phyloP scores from a whole-genome alignment of 2,113 vertebrate genomes.

The Poeciliopsis prolifica region DNA sequence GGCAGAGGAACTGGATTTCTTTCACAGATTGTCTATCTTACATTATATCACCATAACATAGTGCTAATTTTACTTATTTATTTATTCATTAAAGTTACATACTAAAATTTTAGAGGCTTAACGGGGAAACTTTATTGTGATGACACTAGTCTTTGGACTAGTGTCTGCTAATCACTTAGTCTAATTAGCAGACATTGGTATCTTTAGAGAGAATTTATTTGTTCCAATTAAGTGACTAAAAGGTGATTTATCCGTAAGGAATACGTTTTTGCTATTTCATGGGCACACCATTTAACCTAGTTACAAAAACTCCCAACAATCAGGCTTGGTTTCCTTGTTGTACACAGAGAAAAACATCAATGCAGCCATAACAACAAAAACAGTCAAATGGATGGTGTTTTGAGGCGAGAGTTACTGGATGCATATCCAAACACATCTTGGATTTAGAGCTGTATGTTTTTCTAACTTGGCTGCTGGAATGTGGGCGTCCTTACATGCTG shows the following conservation, averaged over 20 bases:
- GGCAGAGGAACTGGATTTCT: too few species aligned
- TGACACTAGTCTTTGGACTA: too few species aligned
- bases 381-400: not conserved
- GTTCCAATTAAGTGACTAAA: not conserved
- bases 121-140: too few species aligned
- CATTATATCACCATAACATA: too few species aligned
- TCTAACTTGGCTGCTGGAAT: slow-evolving; percentile 56
- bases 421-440: slow-evolving; percentile 35
- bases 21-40: too few species aligned
- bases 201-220: not conserved
- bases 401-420: slow-evolving; percentile 13
- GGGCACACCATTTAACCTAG: not conserved
- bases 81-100: too few species aligned
- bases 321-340: not conserved
- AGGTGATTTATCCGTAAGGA: not conserved
- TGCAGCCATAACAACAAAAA: slow-evolving; percentile 42
- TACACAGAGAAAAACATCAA: slow-evolving; percentile 15
- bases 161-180: too few species aligned
- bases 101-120: too few species aligned
- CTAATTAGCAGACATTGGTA: too few species aligned
- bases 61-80: too few species aligned
- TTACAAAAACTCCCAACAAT: not conserved
- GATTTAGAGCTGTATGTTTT: slow-evolving; percentile 23
- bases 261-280: not conserved
- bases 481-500: slow-evolving; percentile 49